Conservation (phyloP, 2,888 invertebrate genomes). For the Sipha maydis region DNA sequence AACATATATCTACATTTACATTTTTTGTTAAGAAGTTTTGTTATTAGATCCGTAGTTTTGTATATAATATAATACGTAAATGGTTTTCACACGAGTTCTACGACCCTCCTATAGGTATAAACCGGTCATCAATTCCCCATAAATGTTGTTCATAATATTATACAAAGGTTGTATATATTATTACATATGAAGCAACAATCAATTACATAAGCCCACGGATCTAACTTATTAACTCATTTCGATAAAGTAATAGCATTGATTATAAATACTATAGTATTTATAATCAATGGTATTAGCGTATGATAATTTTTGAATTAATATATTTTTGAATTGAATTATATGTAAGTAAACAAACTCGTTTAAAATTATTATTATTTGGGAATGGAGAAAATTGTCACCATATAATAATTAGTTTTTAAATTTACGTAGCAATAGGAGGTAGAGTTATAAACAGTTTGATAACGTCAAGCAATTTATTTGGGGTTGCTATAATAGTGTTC, state of each 20-base stretch:
- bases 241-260: no score
- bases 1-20: neutral
- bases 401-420: neutral
- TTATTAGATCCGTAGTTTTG: neutral
- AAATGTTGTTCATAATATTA: slow-evolving; percentile 40
- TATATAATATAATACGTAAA: neutral
- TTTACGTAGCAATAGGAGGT: slow-evolving; percentile 1
- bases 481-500: neutral
- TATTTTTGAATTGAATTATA: slow-evolving; percentile 30
- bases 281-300: no score
- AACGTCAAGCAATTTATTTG: neutral
- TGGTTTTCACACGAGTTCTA: slow-evolving; percentile 41
- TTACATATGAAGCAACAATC: slow-evolving; percentile 19
- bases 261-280: no score
- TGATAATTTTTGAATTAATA: slow-evolving; percentile 48
- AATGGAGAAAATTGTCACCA: slow-evolving; percentile 28
- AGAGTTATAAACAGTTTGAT: neutral
- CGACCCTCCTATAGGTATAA: slow-evolving; percentile 13
- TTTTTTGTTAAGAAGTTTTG: neutral
- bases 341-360: slow-evolving; percentile 45
- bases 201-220: slow-evolving; percentile 47
- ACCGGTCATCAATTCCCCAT: slow-evolving; percentile 35
- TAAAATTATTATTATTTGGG: neutral
- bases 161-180: neutral
- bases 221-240: slow-evolving; percentile 46